Conservation (phyloP, 1,140 invertebrate species). For the Neocloeon triangulifer region DNA sequence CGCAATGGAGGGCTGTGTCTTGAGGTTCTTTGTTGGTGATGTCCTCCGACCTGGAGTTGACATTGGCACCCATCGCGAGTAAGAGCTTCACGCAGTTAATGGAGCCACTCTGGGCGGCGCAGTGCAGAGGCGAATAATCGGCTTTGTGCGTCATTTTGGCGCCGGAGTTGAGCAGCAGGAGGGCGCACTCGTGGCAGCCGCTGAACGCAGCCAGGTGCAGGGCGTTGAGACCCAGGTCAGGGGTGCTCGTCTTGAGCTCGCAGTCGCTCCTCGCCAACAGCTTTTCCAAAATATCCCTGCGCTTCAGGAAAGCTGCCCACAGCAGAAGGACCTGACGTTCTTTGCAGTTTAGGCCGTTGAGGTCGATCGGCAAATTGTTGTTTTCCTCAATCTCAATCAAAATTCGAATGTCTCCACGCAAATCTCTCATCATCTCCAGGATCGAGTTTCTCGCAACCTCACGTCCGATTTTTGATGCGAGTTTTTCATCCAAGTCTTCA, state of each 20-base stretch:
- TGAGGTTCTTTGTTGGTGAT: conserved; percentile 22
- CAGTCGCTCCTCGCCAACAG: conserved; percentile 30
- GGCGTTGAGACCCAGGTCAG: conserved; percentile 39
- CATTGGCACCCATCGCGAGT: conserved; percentile 35
- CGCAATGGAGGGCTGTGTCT: conserved; percentile 53
- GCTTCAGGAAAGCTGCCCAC: conserved; percentile 42
- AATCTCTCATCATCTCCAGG: too few relatives aligned
- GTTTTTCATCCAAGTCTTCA: too few relatives aligned
- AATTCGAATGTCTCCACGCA: too few relatives aligned
- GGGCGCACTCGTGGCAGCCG: conserved; percentile 42
- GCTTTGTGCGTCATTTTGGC: conserved; percentile 38
- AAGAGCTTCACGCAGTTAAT: conserved; percentile 44
- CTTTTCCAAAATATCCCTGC: conserved; percentile 31
- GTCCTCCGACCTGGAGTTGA: conserved; percentile 20
- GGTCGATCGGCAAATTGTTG: too few relatives aligned
- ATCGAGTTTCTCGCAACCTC: too few relatives aligned
- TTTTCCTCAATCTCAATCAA: too few relatives aligned
- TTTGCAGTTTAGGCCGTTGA: too few relatives aligned
- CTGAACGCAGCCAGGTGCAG: conserved; percentile 55
- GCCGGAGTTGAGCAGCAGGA: too few relatives aligned
- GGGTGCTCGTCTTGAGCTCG: conserved; percentile 42
- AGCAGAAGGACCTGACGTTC: conserved; percentile 35
- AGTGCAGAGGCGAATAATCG: conserved; percentile 52
- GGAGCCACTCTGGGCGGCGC: conserved; percentile 56
- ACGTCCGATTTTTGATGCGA: too few relatives aligned